Conservation (phyloP, 2,797 vertebrate genomes). For the Peromyscus eremicus region DNA sequence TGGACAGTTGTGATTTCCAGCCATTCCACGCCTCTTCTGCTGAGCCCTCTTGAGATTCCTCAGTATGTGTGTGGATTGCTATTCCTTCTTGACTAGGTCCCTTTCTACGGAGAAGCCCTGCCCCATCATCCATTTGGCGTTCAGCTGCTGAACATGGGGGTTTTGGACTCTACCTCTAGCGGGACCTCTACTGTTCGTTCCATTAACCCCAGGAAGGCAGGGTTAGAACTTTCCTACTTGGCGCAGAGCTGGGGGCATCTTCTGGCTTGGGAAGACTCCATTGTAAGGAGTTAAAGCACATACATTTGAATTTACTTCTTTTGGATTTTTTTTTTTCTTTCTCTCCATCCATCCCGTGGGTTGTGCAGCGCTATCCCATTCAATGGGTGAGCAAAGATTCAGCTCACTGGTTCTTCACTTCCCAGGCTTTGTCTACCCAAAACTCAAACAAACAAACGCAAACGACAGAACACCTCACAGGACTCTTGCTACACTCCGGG, state of each 20-base stretch:
- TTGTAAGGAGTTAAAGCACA: neutral
- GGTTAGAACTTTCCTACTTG: neutral
- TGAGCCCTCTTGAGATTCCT: neutral
- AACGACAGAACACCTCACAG: neutral
- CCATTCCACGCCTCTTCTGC: neutral
- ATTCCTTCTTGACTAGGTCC: neutral
- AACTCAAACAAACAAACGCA: neutral
- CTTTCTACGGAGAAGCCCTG: neutral
- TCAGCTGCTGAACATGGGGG: neutral
- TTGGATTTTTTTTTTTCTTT: neutral
- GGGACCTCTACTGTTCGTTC: neutral
- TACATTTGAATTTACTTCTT: neutral
- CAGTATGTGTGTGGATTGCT: neutral
- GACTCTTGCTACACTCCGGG: constrained; percentile 40
- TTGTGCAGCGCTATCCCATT: neutral
- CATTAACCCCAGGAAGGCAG: neutral
- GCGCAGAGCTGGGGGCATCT: neutral
- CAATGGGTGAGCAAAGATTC: neutral
- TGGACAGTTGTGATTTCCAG: neutral
- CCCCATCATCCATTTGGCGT: neutral
- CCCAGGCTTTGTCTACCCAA: neutral
- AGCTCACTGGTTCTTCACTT: neutral
- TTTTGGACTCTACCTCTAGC: neutral
- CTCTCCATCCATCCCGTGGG: neutral
- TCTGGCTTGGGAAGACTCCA: neutral